Percentiles rank a stretch among this genome's conserved stretches.
Evolutionary conservation across 2,888 invertebrate genomes (phyloP).

Genomic region (Polylopha cassiicola): DNA sequence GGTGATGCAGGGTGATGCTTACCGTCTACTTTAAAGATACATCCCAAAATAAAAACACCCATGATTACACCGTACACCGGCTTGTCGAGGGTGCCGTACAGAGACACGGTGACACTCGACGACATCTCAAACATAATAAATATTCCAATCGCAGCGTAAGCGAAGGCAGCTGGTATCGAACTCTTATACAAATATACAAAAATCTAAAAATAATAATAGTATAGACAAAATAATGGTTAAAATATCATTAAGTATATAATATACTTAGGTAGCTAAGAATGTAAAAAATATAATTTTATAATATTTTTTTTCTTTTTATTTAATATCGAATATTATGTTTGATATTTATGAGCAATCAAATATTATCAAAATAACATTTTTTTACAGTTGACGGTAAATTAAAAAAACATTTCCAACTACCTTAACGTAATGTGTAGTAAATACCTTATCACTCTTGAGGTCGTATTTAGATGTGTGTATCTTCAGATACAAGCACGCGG

Average conservation of each 20-base stretch:
- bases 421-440: too few species aligned
- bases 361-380: too few species aligned
- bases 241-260: too few species aligned
- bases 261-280: too few species aligned
- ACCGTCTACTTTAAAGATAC: constrained; percentile 20
- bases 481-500: constrained; percentile 14
- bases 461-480: constrained; percentile 11
- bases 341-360: background rate
- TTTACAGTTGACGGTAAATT: too few species aligned
- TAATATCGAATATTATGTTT: too few species aligned
- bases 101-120: constrained; percentile 12
- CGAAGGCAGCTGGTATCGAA: constrained; percentile 10
- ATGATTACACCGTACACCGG: constrained; percentile 15
- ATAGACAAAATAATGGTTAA: too few species aligned
- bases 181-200: constrained; percentile 9
- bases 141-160: constrained; percentile 4
- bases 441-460: constrained; percentile 18
- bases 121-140: constrained; percentile 12
- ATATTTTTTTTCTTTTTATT: too few species aligned
- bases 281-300: background rate
- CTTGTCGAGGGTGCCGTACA: constrained; percentile 20
- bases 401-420: too few species aligned
- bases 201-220: constrained; percentile 14
- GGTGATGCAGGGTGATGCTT: background rate
- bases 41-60: constrained; percentile 20